Evolutionary conservation across 2,888 invertebrate species (phyloP), one percentile per base, ranked within the genome.

Genomic region (Drosophila prostipennis): DNA sequence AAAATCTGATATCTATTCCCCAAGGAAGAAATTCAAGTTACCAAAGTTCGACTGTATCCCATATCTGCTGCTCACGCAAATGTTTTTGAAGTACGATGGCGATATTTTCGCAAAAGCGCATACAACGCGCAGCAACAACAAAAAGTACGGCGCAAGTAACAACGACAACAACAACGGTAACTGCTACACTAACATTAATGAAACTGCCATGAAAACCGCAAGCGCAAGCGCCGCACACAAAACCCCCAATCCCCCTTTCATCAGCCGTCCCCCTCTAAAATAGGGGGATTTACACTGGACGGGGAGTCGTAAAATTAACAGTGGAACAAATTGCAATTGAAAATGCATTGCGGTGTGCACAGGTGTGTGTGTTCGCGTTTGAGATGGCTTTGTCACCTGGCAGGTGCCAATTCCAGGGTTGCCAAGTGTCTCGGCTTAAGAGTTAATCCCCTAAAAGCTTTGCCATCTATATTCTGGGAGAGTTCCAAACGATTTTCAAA

Each of bases 151-250:
- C 55, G 40, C 46, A 29, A 58, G 37, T 46, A 58, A 48, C 68
- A 26, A 26, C 68, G 6, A 26, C 26, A 26, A 26, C 26, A 61
- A 58, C 57, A 32, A 56, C 40, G 72, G 52, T 52, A 48, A 70
- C 75, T 69, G 63, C 68, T 53, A 72, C 63, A 78, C 65, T 60
- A 74, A 77, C 76, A 78, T 69, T 75, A 80, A 78, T 71, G 68
- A 81, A 77, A 75, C 65, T 72, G 67, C 68, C 72, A 67, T 54
- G 63, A 77, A 70, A 72, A 80, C 72, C 77, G 56, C 79, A 71
- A 65, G 73, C 65, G 63, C 56, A 46, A 60, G 46, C 54, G 61
- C 58, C 67, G 60, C 61, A 48, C 60, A 60, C 61, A 49, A 59
- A 52, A 48, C 49, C 56, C 56, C 49, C 56, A 51, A 43, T n/a